Evolutionary conservation across 2,113 vertebrate genomes (phyloP).

Genomic region (Bostrychus sinensis): DNA sequence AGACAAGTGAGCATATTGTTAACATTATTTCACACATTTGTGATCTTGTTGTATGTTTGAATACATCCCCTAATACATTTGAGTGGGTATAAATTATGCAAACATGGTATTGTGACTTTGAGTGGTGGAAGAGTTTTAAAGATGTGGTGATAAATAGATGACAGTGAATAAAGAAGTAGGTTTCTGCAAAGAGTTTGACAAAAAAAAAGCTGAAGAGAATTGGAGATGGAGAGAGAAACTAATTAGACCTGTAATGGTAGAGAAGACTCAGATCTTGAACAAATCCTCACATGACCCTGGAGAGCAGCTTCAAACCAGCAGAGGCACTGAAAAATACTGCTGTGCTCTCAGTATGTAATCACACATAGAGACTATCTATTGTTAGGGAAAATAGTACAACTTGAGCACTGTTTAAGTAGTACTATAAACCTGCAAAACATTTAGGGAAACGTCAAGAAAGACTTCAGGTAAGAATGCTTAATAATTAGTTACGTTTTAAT

Average conservation of each 20-base stretch:
- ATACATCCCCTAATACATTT: constrained; percentile 7
- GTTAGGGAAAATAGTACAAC: neutral
- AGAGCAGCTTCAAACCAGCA: constrained; percentile 44
- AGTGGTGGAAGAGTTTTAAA: neutral
- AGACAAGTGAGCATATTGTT: constrained; percentile 3
- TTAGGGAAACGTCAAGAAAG: too few relatives aligned
- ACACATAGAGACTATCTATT: constrained; percentile 40
- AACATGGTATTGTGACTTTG: constrained; percentile 13
- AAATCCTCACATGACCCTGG: constrained; percentile 58
- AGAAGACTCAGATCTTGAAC: constrained; percentile 65
- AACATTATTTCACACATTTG: constrained; percentile 11
- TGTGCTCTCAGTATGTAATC: constrained; percentile 12
- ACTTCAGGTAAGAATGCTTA: too few relatives aligned
- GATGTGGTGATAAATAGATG: constrained; percentile 11
- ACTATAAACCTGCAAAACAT: too few relatives aligned
- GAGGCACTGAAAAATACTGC: constrained; percentile 35
- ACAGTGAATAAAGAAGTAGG: constrained; percentile 28
- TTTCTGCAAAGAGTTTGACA: constrained; percentile 40
- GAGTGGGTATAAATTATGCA: constrained; percentile 18
- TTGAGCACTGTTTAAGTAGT: too few relatives aligned
- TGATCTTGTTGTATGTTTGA: neutral
- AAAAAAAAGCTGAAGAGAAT: constrained; percentile 29
- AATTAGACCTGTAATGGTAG: constrained; percentile 62
- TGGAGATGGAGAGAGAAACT: constrained; percentile 40
- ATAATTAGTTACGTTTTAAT: too few relatives aligned